phyloP scores from a whole-genome alignment of 2,888 invertebrate species.

The Spisula subtruncata region DNA sequence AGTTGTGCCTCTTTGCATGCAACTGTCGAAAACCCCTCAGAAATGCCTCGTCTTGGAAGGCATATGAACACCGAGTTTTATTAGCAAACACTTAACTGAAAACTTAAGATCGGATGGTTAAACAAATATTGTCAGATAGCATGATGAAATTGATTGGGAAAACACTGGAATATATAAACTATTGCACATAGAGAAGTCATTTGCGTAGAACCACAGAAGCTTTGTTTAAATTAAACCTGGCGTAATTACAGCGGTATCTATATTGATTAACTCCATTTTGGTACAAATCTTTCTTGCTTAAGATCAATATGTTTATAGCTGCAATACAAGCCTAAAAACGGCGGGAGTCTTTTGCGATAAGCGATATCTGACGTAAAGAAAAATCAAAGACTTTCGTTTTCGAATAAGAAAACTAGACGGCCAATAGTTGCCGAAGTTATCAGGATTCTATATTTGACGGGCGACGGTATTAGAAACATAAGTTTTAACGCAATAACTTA shows the following conservation, averaged over 20 bases:
- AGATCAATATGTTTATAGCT: conserved; percentile 4
- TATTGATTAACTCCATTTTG: conserved; percentile 24
- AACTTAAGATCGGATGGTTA: too few species aligned
- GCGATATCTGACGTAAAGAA: neutral
- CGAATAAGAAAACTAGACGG: neutral
- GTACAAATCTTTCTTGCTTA: neutral
- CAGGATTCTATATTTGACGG: neutral
- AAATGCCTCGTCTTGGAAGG: too few species aligned
- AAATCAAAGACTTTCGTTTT: neutral
- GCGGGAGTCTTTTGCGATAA: neutral
- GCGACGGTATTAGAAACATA: neutral
- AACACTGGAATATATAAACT: neutral
- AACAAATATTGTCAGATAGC: neutral
- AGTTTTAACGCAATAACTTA: neutral
- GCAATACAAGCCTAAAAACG: neutral
- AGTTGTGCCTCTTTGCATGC: too few species aligned
- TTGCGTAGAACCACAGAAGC: neutral
- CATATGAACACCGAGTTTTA: too few species aligned
- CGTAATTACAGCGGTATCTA: neutral
- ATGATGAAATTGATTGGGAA: neutral
- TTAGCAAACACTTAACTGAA: too few species aligned
- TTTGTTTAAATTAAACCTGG: conserved; percentile 26
- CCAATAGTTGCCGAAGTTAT: too few species aligned
- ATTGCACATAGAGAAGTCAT: neutral
- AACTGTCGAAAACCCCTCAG: too few species aligned